Conservation (phyloP, 2,888 invertebrate genomes). For the Lasioglossum lativentre region DNA sequence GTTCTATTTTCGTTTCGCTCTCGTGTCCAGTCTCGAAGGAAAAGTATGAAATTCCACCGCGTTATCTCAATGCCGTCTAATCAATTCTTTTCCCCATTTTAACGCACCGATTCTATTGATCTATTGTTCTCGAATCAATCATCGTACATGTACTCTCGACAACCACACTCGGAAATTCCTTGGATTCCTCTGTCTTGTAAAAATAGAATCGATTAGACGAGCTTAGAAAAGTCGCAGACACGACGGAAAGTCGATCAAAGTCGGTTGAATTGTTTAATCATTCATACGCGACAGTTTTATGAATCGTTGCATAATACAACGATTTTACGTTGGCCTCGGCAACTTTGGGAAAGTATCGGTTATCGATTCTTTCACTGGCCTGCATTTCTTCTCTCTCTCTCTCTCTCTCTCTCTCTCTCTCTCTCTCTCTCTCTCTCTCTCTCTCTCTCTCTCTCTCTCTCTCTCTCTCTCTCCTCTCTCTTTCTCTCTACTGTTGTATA, state of each 20-base stretch:
- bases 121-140: slow-evolving; percentile 40
- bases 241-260: neutral
- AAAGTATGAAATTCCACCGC: slow-evolving; percentile 52
- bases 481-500: neutral
- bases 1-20: slow-evolving; percentile 59
- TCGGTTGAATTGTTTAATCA: neutral
- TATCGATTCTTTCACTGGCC: slow-evolving; percentile 2
- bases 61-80: slow-evolving; percentile 42
- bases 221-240: too few relatives aligned
- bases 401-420: too few relatives aligned
- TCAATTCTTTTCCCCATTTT: slow-evolving; percentile 21
- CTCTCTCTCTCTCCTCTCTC: too few relatives aligned
- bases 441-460: too few relatives aligned
- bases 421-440: neutral
- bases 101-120: slow-evolving; percentile 7
- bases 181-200: neutral
- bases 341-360: neutral
- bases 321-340: neutral
- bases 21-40: slow-evolving; percentile 25
- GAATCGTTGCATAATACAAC: neutral
- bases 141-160: neutral
- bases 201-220: neutral
- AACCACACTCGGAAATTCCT: neutral
- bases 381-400: neutral
- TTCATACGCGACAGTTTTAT: neutral